Evolutionary conservation across 2,797 vertebrate genomes (phyloP).

Genomic region (Helarctos malayanus): DNA sequence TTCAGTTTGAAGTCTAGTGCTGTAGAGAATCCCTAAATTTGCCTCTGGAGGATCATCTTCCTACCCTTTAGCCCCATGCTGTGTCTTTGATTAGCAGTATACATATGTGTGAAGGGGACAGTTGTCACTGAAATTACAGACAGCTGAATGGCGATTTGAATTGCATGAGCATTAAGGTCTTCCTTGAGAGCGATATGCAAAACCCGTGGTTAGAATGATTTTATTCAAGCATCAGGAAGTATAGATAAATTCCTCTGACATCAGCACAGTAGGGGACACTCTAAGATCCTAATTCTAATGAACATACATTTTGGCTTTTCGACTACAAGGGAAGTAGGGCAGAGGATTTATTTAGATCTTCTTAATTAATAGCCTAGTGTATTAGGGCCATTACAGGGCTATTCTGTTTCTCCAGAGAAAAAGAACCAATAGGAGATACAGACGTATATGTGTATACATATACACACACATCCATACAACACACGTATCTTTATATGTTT

Average conservation of each 20-base stretch:
- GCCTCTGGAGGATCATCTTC: background rate
- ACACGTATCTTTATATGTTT: background rate
- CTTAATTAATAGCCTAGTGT: constrained; percentile 71
- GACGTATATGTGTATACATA: too few relatives aligned
- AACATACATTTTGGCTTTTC: constrained; percentile 78
- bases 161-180: constrained; percentile 56
- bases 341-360: constrained; percentile 69
- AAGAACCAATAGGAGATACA: background rate
- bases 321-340: constrained; percentile 66
- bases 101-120: background rate
- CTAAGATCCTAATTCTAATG: constrained; percentile 72
- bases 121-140: constrained; percentile 68
- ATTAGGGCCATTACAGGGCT: background rate
- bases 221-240: constrained; percentile 33
- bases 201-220: constrained; percentile 50
- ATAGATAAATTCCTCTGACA: constrained; percentile 62
- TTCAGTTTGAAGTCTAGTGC: background rate
- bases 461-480: too few relatives aligned
- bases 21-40: background rate
- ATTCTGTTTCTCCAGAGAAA: background rate
- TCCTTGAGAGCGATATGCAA: constrained; percentile 58
- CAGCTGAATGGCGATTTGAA: constrained; percentile 65
- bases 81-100: constrained; percentile 52
- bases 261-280: constrained; percentile 20
- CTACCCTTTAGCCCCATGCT: background rate